These are phyloP conservation scores for Ptiloglossa arizonensis DNA, from an alignment of 1,140 invertebrate species.

Conservation along the genomic window DNA sequence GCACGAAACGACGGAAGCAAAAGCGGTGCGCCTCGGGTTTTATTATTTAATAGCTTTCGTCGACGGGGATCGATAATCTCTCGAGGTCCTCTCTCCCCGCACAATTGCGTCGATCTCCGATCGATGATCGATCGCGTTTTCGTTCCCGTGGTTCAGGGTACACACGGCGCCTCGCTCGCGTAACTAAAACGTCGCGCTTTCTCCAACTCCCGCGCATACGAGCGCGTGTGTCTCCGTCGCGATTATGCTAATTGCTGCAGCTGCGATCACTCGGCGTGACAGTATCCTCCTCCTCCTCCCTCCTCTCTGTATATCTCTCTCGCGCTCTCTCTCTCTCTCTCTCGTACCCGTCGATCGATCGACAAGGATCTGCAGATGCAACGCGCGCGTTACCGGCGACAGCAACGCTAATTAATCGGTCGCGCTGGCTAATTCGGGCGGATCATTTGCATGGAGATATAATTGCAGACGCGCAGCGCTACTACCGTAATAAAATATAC, in stretches of 20 bases:
- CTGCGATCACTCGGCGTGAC: slow-evolving; percentile 59
- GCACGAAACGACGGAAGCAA: neutral
- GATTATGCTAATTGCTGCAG: slow-evolving; percentile 65
- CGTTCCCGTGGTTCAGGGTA: neutral
- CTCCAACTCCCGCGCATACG: neutral
- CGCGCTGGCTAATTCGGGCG: slow-evolving; percentile 58
- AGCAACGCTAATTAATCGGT: slow-evolving; percentile 62
- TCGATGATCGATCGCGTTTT: too few relatives aligned
- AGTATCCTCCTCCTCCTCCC: neutral
- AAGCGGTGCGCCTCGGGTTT: neutral
- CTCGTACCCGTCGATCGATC: slow-evolving; percentile 32
- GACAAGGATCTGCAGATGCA: slow-evolving; percentile 49
- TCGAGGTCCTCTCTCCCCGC: neutral
- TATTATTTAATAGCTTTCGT: too few relatives aligned
- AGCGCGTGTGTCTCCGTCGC: slow-evolving; percentile 26
- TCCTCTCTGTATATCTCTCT: too few relatives aligned
- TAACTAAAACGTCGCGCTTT: slow-evolving; percentile 14
- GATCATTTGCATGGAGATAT: slow-evolving; percentile 62
- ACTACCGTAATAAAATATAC: slow-evolving; percentile 45
- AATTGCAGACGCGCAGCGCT: slow-evolving; percentile 53
- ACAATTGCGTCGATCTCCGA: slow-evolving; percentile 20
- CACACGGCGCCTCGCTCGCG: slow-evolving; percentile 12
- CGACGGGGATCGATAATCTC: neutral
- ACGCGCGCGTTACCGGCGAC: slow-evolving; percentile 14
- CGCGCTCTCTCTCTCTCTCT: neutral